Evolutionary conservation across 2,797 vertebrate genomes (phyloP).

Genomic region (Sphaeramia orbicularis): DNA sequence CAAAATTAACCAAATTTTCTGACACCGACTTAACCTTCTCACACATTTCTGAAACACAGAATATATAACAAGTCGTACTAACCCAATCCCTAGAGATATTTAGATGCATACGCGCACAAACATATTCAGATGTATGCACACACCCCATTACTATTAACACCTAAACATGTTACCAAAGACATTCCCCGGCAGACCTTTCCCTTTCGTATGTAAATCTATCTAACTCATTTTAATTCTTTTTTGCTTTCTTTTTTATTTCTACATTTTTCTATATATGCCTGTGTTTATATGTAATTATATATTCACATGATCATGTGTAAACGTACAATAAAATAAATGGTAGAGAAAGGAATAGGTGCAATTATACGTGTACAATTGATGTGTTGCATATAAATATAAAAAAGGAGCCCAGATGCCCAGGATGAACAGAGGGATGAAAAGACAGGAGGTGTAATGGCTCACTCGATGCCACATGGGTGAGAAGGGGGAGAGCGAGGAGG

Average conservation of each 20-base stretch:
- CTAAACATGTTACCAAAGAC: slow-evolving; percentile 15
- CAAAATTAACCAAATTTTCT: slow-evolving; percentile 1
- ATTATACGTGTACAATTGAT: slow-evolving; percentile 70
- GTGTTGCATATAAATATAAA: slow-evolving; percentile 61
- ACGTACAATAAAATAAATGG: neutral
- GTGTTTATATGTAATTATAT: slow-evolving; percentile 10
- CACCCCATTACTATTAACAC: slow-evolving; percentile 23
- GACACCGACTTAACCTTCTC: slow-evolving; percentile 11
- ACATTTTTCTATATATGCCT: neutral
- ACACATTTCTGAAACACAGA: slow-evolving; percentile 8
- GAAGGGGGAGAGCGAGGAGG: slow-evolving; percentile 50
- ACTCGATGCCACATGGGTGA: slow-evolving; percentile 65
- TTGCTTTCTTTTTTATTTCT: neutral
- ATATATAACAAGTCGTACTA: slow-evolving; percentile 19
- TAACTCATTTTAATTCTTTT: neutral
- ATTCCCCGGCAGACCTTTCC: neutral
- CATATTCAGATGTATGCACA: slow-evolving; percentile 33
- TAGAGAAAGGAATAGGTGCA: neutral
- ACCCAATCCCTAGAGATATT: slow-evolving; percentile 53
- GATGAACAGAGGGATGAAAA: slow-evolving; percentile 42
- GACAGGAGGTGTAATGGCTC: slow-evolving; percentile 50
- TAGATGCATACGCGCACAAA: slow-evolving; percentile 30
- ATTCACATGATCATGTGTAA: neutral
- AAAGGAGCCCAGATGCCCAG: slow-evolving; percentile 7
- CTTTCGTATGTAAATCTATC: slow-evolving; percentile 5